phyloP scores from a whole-genome alignment of 2,113 vertebrate genomes.

The Telmatochromis bifrenatus region DNA sequence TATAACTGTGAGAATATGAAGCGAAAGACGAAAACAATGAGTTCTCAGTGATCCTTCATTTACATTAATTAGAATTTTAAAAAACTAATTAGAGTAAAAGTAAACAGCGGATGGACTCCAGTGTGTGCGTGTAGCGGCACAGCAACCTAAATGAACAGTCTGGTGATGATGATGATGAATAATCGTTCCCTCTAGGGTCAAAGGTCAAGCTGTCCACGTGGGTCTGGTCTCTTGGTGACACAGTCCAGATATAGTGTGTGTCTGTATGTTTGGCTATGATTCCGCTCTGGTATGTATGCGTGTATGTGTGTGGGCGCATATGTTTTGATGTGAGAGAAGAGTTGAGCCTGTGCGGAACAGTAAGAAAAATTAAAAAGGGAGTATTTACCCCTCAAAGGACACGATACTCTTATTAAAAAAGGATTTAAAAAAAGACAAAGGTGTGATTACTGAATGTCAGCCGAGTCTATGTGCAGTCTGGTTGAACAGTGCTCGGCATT shows the following conservation, averaged over 20 bases:
- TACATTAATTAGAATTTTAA: background rate
- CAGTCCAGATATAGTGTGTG: constrained; percentile 50
- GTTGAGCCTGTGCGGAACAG: background rate
- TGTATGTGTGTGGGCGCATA: background rate
- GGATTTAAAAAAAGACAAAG: background rate
- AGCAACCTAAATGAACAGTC: background rate
- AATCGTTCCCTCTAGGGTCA: constrained; percentile 41
- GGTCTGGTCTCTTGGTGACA: constrained; percentile 55
- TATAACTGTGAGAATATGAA: background rate
- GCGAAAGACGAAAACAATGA: background rate
- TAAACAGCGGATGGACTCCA: background rate
- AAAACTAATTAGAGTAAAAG: background rate
- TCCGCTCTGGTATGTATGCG: constrained; percentile 7
- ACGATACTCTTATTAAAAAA: background rate
- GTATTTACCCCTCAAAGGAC: background rate
- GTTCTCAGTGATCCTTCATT: background rate
- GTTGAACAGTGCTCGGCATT: background rate
- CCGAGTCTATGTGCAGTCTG: background rate
- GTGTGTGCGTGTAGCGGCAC: background rate
- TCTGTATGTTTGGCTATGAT: constrained; percentile 18
- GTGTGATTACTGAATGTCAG: background rate
- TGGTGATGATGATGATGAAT: constrained; percentile 59
- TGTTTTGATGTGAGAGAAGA: background rate
- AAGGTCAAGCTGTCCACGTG: constrained; percentile 55
- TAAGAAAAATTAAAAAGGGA: background rate